phyloP scores from a whole-genome alignment of 2,797 vertebrate species.

The Cetoscarus ocellatus region DNA sequence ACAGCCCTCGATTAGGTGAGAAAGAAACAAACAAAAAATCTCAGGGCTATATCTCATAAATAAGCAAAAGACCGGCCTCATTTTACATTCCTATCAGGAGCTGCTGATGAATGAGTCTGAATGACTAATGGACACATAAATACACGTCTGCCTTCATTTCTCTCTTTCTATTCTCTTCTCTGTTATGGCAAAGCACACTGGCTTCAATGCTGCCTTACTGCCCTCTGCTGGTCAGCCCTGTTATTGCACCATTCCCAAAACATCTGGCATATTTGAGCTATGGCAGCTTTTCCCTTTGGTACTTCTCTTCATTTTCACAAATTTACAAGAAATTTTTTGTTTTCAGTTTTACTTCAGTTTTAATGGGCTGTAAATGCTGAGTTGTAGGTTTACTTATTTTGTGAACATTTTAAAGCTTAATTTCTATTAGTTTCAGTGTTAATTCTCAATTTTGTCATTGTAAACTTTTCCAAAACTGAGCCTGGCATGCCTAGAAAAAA shows the following conservation, averaged over 20 bases:
- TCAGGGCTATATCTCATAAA: background rate
- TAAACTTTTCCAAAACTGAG: too few species aligned
- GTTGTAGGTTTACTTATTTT: too few species aligned
- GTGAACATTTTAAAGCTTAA: too few species aligned
- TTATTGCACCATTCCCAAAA: background rate
- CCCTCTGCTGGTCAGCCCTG: conserved; percentile 57
- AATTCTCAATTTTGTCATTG: too few species aligned
- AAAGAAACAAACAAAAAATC: background rate
- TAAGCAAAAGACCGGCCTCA: background rate
- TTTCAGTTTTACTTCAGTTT: too few species aligned
- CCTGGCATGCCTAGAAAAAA: too few species aligned
- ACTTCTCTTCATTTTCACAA: too few species aligned
- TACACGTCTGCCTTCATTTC: background rate
- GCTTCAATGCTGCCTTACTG: conserved; percentile 36
- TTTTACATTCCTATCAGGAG: background rate
- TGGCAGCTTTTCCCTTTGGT: too few species aligned
- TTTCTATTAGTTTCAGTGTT: too few species aligned
- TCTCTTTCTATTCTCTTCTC: background rate
- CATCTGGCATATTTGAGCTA: too few species aligned
- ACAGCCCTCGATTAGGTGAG: background rate
- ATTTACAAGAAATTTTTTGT: too few species aligned
- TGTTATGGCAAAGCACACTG: background rate
- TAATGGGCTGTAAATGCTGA: too few species aligned
- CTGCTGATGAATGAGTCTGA: background rate
- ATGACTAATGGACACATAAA: background rate